Base-by-base conservation (phyloP, 2,113 vertebrate species). In the Lonchura striata region DNA sequence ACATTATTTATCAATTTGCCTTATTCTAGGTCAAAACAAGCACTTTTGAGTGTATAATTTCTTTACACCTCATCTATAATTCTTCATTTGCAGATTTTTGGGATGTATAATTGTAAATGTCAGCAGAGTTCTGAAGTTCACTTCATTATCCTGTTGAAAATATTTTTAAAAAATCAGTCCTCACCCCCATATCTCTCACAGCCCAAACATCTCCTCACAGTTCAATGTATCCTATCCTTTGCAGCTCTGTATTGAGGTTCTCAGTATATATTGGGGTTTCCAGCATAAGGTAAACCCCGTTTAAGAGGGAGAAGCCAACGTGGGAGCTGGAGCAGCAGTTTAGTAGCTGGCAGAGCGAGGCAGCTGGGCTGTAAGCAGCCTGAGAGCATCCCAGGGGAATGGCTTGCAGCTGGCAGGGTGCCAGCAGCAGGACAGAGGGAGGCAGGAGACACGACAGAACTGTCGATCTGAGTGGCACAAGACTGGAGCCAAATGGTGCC, bases 361-460 rank as follows among this genome's bases (percentile, higher is more conserved):
- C 89, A 84, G 69, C 80, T 68, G 91, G 80, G 44, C 42, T 64
- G 41, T 28, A 25, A 81, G 60, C 88, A 88, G 80, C 77, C 86
- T 39, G 37, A 70, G n/a, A 82, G 49, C 88, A 85, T 88, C 82
- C 52, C 46, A 37, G 64, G 65, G 28, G 89, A 95, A 92, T 60
- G 6, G 47, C 39, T 70, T 66, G 76, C 57, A 72, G 72, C 86
- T 96, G 96, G 83, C 94, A 85, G 69, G n/a, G 49, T 24, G 53
- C 33, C 79, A 81, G 76, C 42, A 79, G 92, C 86, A 84, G 56
- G 65, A 57, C 91, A 90, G 80, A 27, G 89, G 86, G 81, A 92
- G 57, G 41, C 81, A 63, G 70, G 84, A 92, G 74, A 82, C 37
- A 12, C 7, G 17, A 57, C 86, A 69, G 69, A 85, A 69, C 59